Evolutionary conservation across 2,113 vertebrate genomes (phyloP).

Genomic region (Ginglymostoma cirratum): DNA sequence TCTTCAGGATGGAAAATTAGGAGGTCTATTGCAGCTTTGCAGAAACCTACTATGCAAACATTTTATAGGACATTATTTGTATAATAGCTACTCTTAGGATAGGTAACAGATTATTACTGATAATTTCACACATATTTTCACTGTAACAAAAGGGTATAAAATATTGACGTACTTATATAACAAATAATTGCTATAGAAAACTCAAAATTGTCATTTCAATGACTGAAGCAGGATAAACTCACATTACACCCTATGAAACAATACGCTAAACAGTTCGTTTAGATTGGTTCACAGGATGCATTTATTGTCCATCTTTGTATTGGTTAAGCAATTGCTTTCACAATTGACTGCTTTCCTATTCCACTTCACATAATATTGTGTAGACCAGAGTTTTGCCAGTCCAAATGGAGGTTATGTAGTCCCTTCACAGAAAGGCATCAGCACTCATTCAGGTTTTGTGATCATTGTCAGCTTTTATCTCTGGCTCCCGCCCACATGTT

Average conservation of each 20-base stretch:
- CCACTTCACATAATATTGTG: not conserved
- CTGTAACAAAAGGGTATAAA: not conserved
- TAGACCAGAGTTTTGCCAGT: not conserved
- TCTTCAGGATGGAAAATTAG: not conserved
- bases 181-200: not conserved
- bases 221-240: not conserved
- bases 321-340: not conserved
- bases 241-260: not conserved
- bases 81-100: not conserved
- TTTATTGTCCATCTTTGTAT: not conserved
- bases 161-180: not conserved
- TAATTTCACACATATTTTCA: not conserved
- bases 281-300: not conserved
- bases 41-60: not conserved
- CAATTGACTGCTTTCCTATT: not conserved
- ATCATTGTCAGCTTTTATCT: not conserved
- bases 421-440: not conserved
- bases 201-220: not conserved
- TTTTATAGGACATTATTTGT: not conserved
- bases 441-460: not conserved
- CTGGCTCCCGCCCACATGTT: not conserved
- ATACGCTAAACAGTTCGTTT: not conserved
- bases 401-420: not conserved
- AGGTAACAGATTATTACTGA: not conserved
- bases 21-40: not conserved